Percentiles rank a stretch among this genome's conserved stretches.
These are phyloP conservation scores for Lasioglossum calceatum DNA, from an alignment of 2,888 invertebrate species.

Conservation along the genomic window DNA sequence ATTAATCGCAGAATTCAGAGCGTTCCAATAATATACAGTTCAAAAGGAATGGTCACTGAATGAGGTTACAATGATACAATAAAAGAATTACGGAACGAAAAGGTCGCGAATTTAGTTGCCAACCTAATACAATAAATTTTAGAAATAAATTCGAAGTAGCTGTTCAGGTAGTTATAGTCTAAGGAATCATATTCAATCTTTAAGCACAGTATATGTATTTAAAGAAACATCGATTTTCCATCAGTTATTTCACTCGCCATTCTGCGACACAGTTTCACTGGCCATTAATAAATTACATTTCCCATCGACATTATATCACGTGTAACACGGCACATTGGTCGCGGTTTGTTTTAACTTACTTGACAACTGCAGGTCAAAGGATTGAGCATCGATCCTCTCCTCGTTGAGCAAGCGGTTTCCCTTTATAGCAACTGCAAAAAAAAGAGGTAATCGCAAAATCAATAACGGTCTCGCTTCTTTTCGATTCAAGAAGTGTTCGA, in stretches of 20 bases:
- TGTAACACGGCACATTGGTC: not conserved
- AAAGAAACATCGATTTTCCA: not conserved
- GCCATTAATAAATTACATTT: not conserved
- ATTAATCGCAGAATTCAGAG: too few relatives aligned
- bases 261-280: not conserved
- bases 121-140: not conserved
- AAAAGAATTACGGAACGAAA: too few relatives aligned
- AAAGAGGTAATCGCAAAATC: not conserved
- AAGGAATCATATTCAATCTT: not conserved
- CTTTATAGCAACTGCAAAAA: not conserved
- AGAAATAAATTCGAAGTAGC: not conserved
- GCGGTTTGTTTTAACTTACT: not conserved
- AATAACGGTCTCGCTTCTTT: not conserved
- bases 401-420: not conserved
- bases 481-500: not conserved
- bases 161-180: accelerated
- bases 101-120: too few relatives aligned
- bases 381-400: not conserved
- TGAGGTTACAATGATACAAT: too few relatives aligned
- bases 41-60: too few relatives aligned
- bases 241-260: not conserved
- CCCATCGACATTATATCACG: not conserved
- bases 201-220: not conserved
- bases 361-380: not conserved
- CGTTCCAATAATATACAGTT: too few relatives aligned